phyloP scores from a whole-genome alignment of 2,888 invertebrate species.

The Scelioninae gen. 1 region DNA sequence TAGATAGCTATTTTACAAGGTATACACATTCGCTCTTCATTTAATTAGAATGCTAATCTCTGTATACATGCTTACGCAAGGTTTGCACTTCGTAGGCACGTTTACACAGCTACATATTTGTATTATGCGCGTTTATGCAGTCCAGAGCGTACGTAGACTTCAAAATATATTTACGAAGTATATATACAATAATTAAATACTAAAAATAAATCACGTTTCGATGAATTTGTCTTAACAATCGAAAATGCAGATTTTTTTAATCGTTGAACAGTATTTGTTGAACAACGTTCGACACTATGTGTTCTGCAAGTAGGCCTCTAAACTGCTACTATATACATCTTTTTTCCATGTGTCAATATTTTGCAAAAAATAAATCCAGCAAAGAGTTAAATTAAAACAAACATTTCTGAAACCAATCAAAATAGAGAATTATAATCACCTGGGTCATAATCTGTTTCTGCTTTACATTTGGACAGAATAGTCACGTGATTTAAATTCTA shows the following conservation, averaged over 20 bases:
- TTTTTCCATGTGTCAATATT: no score
- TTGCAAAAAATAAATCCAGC: no score
- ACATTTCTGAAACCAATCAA: no score
- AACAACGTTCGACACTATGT: background rate
- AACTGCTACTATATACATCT: background rate
- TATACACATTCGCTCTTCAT: constrained; percentile 13
- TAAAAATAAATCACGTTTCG: constrained; percentile 3
- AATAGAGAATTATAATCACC: no score
- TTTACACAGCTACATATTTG: constrained; percentile 16
- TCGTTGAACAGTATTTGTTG: background rate
- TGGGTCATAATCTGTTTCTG: no score
- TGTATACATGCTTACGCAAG: constrained; percentile 2
- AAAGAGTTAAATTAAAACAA: no score
- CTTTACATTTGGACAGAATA: no score
- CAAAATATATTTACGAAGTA: constrained; percentile 24
- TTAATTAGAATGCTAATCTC: constrained; percentile 18
- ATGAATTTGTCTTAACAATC: constrained; percentile 32
- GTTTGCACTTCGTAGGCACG: constrained; percentile 17
- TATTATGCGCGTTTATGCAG: constrained; percentile 75
- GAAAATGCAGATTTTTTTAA: constrained; percentile 55
- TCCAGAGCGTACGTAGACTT: constrained; percentile 50
- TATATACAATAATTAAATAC: constrained; percentile 10
- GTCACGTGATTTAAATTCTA: no score
- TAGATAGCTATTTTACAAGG: constrained; percentile 11
- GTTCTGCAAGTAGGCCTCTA: background rate